Evolutionary conservation across 2,888 invertebrate species (phyloP).

Genomic region (Ethmia dodecea): DNA sequence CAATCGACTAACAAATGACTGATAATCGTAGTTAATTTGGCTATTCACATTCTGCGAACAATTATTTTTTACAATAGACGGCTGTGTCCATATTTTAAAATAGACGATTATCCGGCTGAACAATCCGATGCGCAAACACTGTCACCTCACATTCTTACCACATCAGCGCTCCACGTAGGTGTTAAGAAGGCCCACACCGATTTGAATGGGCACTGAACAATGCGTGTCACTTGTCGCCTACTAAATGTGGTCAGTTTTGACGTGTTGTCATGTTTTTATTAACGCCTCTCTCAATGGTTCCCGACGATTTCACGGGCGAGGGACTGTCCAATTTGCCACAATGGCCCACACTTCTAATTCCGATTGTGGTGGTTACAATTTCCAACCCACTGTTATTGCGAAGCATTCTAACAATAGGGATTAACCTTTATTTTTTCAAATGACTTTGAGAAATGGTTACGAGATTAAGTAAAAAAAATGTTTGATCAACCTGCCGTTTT

Average conservation of each 20-base stretch:
- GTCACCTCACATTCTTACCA: slow-evolving; percentile 38
- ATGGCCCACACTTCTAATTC: slow-evolving; percentile 67
- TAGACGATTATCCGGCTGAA: slow-evolving; percentile 54
- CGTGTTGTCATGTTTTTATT: slow-evolving; percentile 75
- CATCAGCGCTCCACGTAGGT: slow-evolving; percentile 47
- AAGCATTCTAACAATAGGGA: slow-evolving; percentile 53
- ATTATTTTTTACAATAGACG: too few species aligned
- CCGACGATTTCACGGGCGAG: slow-evolving; percentile 57
- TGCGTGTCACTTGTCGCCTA: slow-evolving; percentile 65
- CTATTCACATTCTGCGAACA: too few species aligned
- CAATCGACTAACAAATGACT: too few species aligned
- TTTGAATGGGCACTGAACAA: slow-evolving; percentile 62
- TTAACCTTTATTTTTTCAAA: slow-evolving; percentile 69
- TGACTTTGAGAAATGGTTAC: too few species aligned
- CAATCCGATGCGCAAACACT: slow-evolving; percentile 66
- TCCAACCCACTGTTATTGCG: slow-evolving; percentile 64
- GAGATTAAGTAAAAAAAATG: too few species aligned
- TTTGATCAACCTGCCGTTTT: too few species aligned
- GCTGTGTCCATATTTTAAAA: slow-evolving; percentile 56
- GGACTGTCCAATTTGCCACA: slow-evolving; percentile 69
- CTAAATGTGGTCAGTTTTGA: slow-evolving; percentile 74
- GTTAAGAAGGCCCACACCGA: slow-evolving; percentile 65
- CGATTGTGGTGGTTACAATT: slow-evolving; percentile 57
- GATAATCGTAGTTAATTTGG: too few species aligned
- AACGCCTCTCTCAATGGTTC: slow-evolving; percentile 61